Evolutionary conservation across 2,113 vertebrate genomes (phyloP).

Genomic region (Calonectris borealis): DNA sequence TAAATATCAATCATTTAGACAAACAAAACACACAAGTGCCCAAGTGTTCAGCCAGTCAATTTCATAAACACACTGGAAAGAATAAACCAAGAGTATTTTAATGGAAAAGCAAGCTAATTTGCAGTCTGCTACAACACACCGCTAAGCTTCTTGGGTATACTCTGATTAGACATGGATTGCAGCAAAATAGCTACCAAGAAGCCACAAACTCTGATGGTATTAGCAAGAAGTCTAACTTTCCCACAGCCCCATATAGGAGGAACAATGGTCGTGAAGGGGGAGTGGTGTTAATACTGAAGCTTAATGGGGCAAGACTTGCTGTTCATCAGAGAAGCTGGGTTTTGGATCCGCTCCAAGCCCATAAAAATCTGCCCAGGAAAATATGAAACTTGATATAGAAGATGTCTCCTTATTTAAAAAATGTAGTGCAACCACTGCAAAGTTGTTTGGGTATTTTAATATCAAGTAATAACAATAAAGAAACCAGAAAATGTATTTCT

Average conservation of each 20-base stretch:
- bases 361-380: not conserved
- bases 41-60: constrained; percentile 31
- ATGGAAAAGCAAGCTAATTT: constrained; percentile 51
- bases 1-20: constrained; percentile 56
- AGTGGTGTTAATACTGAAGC: not conserved
- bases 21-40: constrained; percentile 39
- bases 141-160: constrained; percentile 11
- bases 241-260: constrained; percentile 7
- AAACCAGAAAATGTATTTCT: not conserved
- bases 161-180: constrained; percentile 52
- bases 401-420: not conserved
- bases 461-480: not conserved
- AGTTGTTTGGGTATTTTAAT: not conserved
- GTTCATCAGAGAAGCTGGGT: not conserved
- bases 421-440: not conserved
- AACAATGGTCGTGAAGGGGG: not conserved
- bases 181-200: constrained; percentile 47
- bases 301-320: constrained; percentile 6
- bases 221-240: constrained; percentile 28
- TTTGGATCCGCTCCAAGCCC: constrained; percentile 26
- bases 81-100: constrained; percentile 39
- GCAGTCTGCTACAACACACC: constrained; percentile 31
- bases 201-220: not conserved
- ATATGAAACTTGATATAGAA: not conserved
- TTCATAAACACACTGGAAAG: constrained; percentile 33